Evolutionary conservation across 1,140 invertebrate species (phyloP).

Genomic region (Polyergus mexicanus): DNA sequence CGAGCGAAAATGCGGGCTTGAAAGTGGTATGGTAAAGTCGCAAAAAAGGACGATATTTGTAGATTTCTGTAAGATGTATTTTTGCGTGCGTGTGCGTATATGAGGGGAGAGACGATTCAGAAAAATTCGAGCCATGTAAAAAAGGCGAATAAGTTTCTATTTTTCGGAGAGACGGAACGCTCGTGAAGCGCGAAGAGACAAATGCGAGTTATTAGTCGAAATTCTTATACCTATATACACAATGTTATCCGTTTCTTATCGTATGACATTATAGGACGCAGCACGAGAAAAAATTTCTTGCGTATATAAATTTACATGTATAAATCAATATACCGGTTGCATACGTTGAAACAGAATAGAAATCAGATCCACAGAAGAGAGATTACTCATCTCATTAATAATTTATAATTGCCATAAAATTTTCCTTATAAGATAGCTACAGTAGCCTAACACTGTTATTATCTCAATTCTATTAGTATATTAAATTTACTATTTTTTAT

Average conservation of each 20-base stretch:
- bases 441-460: neutral
- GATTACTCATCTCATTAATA: constrained; percentile 43
- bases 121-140: neutral
- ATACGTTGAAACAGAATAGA: neutral
- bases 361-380: neutral
- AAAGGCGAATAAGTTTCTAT: constrained; percentile 33
- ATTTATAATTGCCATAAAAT: constrained; percentile 21
- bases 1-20: constrained; percentile 54
- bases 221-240: constrained; percentile 26
- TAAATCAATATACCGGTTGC: neutral
- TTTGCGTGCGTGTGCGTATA: neutral
- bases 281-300: neutral
- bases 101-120: neutral
- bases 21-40: constrained; percentile 65
- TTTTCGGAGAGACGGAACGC: constrained; percentile 1
- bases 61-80: neutral
- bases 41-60: constrained; percentile 65
- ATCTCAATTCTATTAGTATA: neutral
- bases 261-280: neutral
- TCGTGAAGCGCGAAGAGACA: constrained; percentile 28
- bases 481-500: constrained; percentile 7
- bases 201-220: constrained; percentile 52
- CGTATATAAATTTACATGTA: neutral
- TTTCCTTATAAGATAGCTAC: neutral
- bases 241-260: constrained; percentile 37